Evolutionary conservation across 2,113 vertebrate genomes (phyloP), one percentile per base, ranked within the genome.

Genomic region (Gnathonemus echidnorhynchus): DNA sequence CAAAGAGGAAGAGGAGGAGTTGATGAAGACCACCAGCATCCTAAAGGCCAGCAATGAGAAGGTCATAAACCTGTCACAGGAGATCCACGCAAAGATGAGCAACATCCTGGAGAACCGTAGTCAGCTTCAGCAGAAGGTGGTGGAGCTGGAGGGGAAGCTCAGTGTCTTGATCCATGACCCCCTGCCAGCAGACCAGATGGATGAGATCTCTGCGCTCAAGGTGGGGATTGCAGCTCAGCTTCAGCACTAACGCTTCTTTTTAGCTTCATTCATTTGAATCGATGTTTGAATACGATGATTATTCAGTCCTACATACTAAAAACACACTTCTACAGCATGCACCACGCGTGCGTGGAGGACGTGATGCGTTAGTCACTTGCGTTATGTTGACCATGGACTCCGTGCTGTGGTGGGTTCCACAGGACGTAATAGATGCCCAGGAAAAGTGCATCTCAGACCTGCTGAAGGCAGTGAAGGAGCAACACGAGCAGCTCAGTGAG

Each of bases 1-100:
- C 90, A 97, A 97, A 93, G 96, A 97, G 94, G 97, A 98, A 91
- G 98, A 98, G 89, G 96, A 97, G 91, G 96, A 97, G 92, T 95
- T 99, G 89, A 97, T 96, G 92, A 97, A 96, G 94, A 97, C 97
- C 3, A 97, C 97, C 0, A 95, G 95, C 62, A 96, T 94, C 27
- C 93, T 99, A 86, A 95, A 97, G 92, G 95, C 95, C 91, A 97
- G 96, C 94, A 98, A 97, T 0, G 97, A 98, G 50, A 97, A 98
- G 93, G 96, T 98, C 0, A 98, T 96, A 94, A 97, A 95, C 49
- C 90, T 98, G 92, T 99, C 97, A 0, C 93, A 95, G 45, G 92
- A 97, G 94, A 97, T 98, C 92, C 96, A 93, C 91, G 95, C 94
- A 9, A 98, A 97, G 94, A 95, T 99, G 90, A 96, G 99, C 88